Base-by-base conservation (phyloP, 2,113 vertebrate genomes). In the Megaceryle torquata region DNA sequence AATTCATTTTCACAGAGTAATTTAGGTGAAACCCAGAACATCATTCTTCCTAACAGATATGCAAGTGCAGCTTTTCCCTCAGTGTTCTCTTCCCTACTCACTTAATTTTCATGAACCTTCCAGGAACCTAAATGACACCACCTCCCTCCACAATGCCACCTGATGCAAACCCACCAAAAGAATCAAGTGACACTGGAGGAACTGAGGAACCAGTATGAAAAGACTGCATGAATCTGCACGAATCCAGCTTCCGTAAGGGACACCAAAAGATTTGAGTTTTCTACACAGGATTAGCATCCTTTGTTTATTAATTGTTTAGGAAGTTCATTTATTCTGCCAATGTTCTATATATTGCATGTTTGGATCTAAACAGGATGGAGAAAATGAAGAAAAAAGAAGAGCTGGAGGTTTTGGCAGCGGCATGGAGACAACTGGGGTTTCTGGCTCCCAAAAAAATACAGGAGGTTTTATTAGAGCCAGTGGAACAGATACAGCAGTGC, bases 351-450 rank as follows among this genome's bases (percentile, higher is more conserved):
- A 37, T 9, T 61, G 35, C 67, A 25, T 16, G 7, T 76, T 59
- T 77, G 51, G 18, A 50, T 63, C 74, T 1, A 24, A 94, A 80
- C 9, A 26, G 21, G 65, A 25, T 0, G 17, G 63, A 72, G 61
- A 82, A 68, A 88, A 84, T 14, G 17, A 87, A 95, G 56, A 63
- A 71, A 68, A 93, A 92, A 67, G 29, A 76, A 90, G 84, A 91
- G 86, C 57, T 64, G 57, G 77, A 97, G 39, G 68, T 61, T 79
- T 87, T 82, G 84, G 80, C 88, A 96, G 65, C 61, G 82, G 26
- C 16, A 4, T 13, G 31, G 56, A 48, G 53, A 84, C 56, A 88
- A 94, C 33, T 78, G 83, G 54, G 64, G 51, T 56, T 97, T 80
- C 86, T 89, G 86, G 89, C 91, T 89, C 86, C 72, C 84, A 67